A percentile compares a stretch with the other conserved stretches of the same genome.
Conservation (phyloP, 2,113 vertebrate species). For the Corapipo altera region DNA sequence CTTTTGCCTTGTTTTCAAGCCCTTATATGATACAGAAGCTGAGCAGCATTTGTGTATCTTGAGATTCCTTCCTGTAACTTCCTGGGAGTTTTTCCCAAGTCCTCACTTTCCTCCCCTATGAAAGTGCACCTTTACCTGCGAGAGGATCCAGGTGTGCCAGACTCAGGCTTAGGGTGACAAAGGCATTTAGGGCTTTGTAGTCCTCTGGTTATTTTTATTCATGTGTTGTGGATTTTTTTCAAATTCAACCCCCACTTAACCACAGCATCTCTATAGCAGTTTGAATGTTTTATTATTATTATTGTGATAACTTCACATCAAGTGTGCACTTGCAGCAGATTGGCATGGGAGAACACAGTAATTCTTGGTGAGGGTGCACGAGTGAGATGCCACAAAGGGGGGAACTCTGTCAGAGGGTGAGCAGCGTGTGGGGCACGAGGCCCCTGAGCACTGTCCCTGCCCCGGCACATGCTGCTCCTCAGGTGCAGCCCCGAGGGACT, state of each 20-base stretch:
- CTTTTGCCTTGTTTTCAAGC: background rate
- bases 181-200: background rate
- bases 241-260: background rate
- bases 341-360: fast-evolving
- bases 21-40: background rate
- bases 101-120: fast-evolving
- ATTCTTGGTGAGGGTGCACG: background rate
- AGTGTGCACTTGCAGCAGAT: no score
- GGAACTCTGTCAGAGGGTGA: fast-evolving
- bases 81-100: background rate
- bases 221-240: background rate
- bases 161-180: background rate
- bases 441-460: background rate
- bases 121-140: background rate
- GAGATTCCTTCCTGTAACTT: background rate
- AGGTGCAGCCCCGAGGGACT: fast-evolving
- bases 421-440: fast-evolving
- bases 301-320: background rate
- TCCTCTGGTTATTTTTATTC: background rate
- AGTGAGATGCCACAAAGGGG: no score
- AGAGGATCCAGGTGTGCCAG: background rate
- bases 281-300: background rate
- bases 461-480: fast-evolving
- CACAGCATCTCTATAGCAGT: no score
- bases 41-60: fast-evolving